Percentiles rank a stretch among this genome's conserved stretches.
Conservation (phyloP, 2,888 invertebrate species). For the Orchesella flavescens region DNA sequence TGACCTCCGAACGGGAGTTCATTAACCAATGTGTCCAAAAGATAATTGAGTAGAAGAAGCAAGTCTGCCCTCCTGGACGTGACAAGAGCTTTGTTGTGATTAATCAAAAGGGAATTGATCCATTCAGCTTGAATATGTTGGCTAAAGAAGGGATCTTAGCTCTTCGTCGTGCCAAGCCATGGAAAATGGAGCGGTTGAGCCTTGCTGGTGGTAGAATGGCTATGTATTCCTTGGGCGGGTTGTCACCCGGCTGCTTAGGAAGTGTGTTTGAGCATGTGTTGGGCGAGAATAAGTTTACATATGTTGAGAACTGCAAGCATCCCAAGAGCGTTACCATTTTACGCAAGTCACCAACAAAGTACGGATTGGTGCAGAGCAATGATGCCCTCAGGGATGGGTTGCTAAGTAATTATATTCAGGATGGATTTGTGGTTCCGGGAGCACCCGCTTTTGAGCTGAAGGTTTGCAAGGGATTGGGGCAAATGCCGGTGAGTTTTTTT, state of each 20-base stretch:
- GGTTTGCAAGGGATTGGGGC: not conserved
- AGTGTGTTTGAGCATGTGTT: constrained; percentile 96
- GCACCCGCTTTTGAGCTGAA: constrained; percentile 77
- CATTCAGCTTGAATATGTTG: constrained; percentile 93
- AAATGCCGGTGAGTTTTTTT: not conserved
- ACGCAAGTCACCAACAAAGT: constrained; percentile 79
- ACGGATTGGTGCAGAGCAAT: too few species aligned
- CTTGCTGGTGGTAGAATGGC: constrained; percentile 97
- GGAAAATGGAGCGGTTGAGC: constrained; percentile 98
- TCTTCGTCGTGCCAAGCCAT: constrained; percentile 94
- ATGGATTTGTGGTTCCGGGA: constrained; percentile 86
- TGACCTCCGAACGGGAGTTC: constrained; percentile 94
- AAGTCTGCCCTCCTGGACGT: constrained; percentile 88
- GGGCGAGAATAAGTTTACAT: constrained; percentile 98
- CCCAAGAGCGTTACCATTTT: constrained; percentile 97
- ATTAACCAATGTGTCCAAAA: constrained; percentile 95
- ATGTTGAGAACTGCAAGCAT: constrained; percentile 95
- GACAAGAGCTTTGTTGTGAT: constrained; percentile 95
- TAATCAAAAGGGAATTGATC: constrained; percentile 99
- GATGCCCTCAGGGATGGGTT: too few species aligned
- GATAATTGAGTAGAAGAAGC: constrained; percentile 93
- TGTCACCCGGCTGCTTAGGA: constrained; percentile 91
- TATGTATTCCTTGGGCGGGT: constrained; percentile 95
- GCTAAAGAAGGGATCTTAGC: constrained; percentile 98
- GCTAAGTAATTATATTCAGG: too few species aligned